Percentiles rank a stretch among this genome's conserved stretches.
Evolutionary conservation across 1,140 invertebrate genomes (phyloP).

Genomic region (Cecropterus lyciades): DNA sequence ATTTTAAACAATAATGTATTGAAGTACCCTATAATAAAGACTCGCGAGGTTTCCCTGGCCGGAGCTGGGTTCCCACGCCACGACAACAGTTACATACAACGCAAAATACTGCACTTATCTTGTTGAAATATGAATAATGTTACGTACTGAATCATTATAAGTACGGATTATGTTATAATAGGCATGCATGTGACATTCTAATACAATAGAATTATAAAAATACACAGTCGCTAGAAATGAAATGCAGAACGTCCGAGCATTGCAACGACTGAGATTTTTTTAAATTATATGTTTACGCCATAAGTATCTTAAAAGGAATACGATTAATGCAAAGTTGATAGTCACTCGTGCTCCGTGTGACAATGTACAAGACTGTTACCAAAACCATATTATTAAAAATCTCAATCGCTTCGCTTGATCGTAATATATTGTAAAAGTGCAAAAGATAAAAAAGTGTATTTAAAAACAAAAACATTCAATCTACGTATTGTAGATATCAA

Average conservation of each 20-base stretch:
- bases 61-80: slow-evolving; percentile 44
- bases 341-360: no score
- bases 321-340: background rate
- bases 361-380: no score
- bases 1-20: slow-evolving; percentile 52
- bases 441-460: slow-evolving; percentile 9
- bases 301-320: no score
- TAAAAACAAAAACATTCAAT: slow-evolving; percentile 5
- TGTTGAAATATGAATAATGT: slow-evolving; percentile 41
- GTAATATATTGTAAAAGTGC: background rate
- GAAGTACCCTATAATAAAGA: slow-evolving; percentile 42
- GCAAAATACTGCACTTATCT: slow-evolving; percentile 40
- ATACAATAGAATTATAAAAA: slow-evolving; percentile 36
- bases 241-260: background rate
- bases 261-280: slow-evolving; percentile 1
- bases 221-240: background rate
- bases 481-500: slow-evolving; percentile 60
- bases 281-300: no score
- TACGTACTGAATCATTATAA: slow-evolving; percentile 48
- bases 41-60: slow-evolving; percentile 33
- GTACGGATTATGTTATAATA: slow-evolving; percentile 44
- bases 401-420: background rate
- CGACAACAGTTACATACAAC: slow-evolving; percentile 31
- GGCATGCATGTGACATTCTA: slow-evolving; percentile 37
- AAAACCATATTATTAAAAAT: background rate